Evolutionary conservation across 1,140 invertebrate species (phyloP).

Genomic region (Argopecten irradians): DNA sequence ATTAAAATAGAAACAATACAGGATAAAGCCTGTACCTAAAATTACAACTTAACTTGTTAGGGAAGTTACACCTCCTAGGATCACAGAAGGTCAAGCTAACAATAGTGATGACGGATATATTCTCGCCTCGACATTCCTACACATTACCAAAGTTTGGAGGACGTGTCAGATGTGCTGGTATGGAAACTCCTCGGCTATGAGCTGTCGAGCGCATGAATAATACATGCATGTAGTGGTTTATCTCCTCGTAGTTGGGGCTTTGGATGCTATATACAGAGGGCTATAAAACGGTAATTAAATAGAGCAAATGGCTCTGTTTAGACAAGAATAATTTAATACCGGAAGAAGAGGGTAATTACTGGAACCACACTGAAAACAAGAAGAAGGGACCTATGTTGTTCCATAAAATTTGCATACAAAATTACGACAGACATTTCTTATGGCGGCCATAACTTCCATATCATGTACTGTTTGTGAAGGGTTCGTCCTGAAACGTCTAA

Average conservation of each 20-base stretch:
- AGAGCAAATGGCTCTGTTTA: conserved; percentile 13
- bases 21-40: background rate
- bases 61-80: background rate
- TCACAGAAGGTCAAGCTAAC: background rate
- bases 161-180: background rate
- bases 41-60: background rate
- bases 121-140: background rate
- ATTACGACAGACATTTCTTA: background rate
- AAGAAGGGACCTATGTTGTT: background rate
- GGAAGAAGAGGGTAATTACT: conserved; percentile 14
- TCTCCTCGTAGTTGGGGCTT: background rate
- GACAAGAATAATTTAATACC: conserved; percentile 16
- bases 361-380: background rate
- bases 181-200: background rate
- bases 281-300: background rate
- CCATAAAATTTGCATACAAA: background rate
- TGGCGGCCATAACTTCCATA: conserved; percentile 15
- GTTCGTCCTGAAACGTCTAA: conserved; percentile 1
- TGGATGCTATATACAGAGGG: background rate
- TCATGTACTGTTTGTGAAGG: background rate
- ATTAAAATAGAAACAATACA: conserved; percentile 5
- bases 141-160: background rate
- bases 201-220: background rate
- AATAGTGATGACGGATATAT: background rate
- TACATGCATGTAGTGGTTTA: conserved; percentile 1